A percentile compares a stretch with the other conserved stretches of the same genome.
These are phyloP conservation scores for Ophioderma brevispina DNA, from an alignment of 35 echinoderm and acorn worm genomes.

Conservation along the genomic window DNA sequence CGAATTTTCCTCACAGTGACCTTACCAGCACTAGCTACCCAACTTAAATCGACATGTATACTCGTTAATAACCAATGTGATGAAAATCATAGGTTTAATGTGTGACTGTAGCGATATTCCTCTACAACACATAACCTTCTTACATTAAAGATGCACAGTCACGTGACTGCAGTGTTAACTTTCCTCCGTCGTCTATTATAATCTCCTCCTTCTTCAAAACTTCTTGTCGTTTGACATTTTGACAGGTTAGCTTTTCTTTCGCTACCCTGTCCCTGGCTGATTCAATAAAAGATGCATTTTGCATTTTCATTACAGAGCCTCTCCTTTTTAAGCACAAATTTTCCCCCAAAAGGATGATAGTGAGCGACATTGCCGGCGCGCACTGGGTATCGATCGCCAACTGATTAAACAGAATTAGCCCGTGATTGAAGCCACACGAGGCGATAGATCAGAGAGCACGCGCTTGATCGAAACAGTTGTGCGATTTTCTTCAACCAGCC, in stretches of 20 bases:
- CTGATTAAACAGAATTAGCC: constrained; percentile 95
- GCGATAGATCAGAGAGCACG: constrained; percentile 90
- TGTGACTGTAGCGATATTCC: not conserved
- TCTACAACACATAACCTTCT: not conserved
- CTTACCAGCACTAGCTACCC: not conserved
- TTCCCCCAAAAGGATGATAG: constrained; percentile 10
- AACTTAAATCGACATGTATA: not conserved
- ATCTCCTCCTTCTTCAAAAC: not conserved
- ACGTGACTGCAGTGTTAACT: constrained; percentile 7
- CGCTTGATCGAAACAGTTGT: constrained; percentile 48
- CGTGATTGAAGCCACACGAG: constrained; percentile 50
- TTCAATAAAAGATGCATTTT: constrained; percentile 57
- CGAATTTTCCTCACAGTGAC: not conserved
- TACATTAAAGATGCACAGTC: not conserved
- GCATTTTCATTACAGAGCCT: constrained; percentile 25
- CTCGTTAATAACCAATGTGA: not conserved
- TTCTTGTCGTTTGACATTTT: constrained; percentile 26
- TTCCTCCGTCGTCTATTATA: not conserved
- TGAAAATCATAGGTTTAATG: not conserved
- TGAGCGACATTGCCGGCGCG: constrained; percentile 35
- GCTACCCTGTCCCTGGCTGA: constrained; percentile 8
- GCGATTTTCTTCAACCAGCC: constrained; percentile 60
- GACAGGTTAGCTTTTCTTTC: constrained; percentile 48
- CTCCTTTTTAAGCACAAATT: not conserved
- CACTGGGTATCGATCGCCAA: constrained; percentile 76